A percentile compares a stretch with the other conserved stretches of the same genome.
These are phyloP conservation scores for Chymomyza costata DNA, from an alignment of 1,140 invertebrate genomes.

Conservation along the genomic window DNA sequence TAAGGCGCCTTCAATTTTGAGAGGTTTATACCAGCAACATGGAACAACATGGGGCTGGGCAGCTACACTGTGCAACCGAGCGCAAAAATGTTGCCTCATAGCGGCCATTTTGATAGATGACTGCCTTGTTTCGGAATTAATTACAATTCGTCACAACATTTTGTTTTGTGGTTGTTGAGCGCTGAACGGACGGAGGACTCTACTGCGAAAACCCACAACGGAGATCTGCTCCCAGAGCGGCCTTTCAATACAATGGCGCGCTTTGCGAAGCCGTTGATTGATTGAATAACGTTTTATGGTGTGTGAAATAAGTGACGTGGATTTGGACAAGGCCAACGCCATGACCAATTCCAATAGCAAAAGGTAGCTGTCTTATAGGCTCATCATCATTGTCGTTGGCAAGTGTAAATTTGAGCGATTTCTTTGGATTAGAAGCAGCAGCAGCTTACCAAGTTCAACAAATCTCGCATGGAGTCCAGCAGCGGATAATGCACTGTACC, in stretches of 20 bases:
- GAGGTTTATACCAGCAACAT: no score
- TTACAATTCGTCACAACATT: constrained; percentile 74
- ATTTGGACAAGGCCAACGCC: no score
- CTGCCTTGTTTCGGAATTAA: constrained; percentile 74
- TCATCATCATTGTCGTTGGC: no score
- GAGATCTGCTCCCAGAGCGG: no score
- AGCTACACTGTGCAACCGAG: constrained; percentile 41
- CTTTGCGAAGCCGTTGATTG: constrained; percentile 56
- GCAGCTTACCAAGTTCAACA: constrained; percentile 68
- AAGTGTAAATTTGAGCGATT: constrained; percentile 60
- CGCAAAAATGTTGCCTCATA: constrained; percentile 61
- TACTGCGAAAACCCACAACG: constrained; percentile 16
- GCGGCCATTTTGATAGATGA: constrained; percentile 70
- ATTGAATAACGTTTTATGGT: constrained; percentile 66
- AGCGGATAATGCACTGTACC: constrained; percentile 79
- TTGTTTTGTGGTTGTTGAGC: constrained; percentile 54
- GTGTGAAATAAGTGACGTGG: constrained; percentile 67
- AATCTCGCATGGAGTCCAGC: constrained; percentile 76
- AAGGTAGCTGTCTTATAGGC: no score
- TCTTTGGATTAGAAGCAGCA: constrained; percentile 35
- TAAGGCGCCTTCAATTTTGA: no score
- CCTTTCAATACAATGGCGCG: constrained; percentile 48
- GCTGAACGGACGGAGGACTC: neutral
- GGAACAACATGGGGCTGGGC: no score
- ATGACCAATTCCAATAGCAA: no score